A percentile compares a stretch with the other conserved stretches of the same genome.
Evolutionary conservation across 2,797 vertebrate species (phyloP).

Genomic region (Sylvia borin): DNA sequence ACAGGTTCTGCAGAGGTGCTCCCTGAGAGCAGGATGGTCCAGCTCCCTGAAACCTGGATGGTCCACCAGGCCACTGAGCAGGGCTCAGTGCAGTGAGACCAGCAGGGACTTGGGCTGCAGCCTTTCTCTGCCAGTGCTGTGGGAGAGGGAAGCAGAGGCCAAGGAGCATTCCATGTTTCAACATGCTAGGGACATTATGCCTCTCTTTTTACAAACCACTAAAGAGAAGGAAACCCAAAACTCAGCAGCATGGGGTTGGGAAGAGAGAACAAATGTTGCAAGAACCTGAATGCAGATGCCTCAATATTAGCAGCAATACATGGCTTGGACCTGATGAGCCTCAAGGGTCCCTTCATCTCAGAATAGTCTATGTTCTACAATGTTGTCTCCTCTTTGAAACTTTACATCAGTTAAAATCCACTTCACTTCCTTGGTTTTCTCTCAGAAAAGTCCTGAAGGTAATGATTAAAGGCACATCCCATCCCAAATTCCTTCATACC

Average conservation of each 20-base stretch:
- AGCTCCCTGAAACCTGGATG: accelerated
- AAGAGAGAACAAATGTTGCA: background rate
- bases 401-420: background rate
- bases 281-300: background rate
- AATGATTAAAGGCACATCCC: background rate
- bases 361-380: background rate
- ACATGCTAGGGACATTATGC: accelerated
- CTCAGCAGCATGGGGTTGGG: background rate
- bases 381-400: background rate
- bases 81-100: background rate
- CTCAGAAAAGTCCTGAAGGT: background rate
- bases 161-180: background rate
- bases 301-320: background rate
- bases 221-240: background rate
- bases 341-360: background rate
- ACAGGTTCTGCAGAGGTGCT: background rate
- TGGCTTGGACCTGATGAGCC: background rate
- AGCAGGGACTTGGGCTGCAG: background rate
- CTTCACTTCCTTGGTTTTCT: background rate
- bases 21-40: background rate
- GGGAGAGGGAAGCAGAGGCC: background rate
- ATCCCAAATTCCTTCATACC: background rate
- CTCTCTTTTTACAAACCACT: background rate
- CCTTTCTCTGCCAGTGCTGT: background rate
- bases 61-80: background rate